phyloP scores from a whole-genome alignment of 2,888 invertebrate species.

The Lacanobia oleracea region DNA sequence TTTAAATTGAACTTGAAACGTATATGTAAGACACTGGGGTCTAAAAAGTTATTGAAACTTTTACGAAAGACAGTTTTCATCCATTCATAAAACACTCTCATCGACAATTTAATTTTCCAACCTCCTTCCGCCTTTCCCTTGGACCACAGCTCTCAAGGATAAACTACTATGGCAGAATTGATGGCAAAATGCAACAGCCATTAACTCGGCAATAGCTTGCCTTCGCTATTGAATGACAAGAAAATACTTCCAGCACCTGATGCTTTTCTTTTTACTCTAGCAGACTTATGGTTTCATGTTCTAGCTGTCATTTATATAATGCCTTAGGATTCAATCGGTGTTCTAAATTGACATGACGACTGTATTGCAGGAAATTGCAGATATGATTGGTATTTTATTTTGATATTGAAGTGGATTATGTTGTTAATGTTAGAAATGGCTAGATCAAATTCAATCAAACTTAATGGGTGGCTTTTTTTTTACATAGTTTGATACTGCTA shows the following conservation, averaged over 20 bases:
- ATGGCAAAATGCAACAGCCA: conserved; percentile 66
- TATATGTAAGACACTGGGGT: too few species aligned
- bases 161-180: conserved; percentile 67
- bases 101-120: neutral
- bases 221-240: conserved; percentile 49
- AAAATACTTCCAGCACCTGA: conserved; percentile 47
- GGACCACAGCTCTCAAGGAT: conserved; percentile 48
- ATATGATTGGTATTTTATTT: neutral
- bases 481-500: too few species aligned
- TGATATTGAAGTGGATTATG: neutral
- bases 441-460: neutral
- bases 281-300: conserved; percentile 21
- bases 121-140: conserved; percentile 21
- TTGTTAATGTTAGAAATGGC: neutral
- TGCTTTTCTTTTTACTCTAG: conserved; percentile 21
- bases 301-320: conserved; percentile 3
- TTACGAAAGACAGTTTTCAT: too few species aligned
- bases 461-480: too few species aligned
- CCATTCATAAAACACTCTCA: too few species aligned
- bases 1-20: too few species aligned
- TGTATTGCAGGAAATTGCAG: conserved; percentile 2
- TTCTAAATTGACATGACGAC: neutral
- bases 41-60: too few species aligned
- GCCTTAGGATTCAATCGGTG: neutral
- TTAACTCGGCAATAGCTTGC: conserved; percentile 55